These are phyloP conservation scores for Zosterops lateralis DNA, from an alignment of 2,113 vertebrate species.

Conservation along the genomic window DNA sequence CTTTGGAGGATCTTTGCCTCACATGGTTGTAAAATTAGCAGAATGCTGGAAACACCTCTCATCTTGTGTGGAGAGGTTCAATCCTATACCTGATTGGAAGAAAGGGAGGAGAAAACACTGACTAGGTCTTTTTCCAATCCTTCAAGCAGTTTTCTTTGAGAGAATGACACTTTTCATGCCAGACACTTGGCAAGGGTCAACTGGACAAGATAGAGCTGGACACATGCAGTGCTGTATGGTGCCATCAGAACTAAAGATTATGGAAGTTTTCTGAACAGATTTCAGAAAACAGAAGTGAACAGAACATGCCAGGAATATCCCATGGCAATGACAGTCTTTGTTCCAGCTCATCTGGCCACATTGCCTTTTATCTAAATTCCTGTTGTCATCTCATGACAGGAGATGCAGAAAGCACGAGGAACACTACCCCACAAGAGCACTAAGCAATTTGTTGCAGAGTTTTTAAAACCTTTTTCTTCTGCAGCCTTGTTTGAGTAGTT, in stretches of 20 bases:
- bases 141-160: background rate
- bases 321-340: background rate
- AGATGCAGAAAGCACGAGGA: background rate
- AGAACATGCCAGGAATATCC: background rate
- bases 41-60: background rate
- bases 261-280: background rate
- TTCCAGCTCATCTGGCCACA: rapidly evolving
- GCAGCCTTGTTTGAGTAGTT: background rate
- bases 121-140: background rate
- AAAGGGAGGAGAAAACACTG: background rate
- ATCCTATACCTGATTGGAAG: background rate
- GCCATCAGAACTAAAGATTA: background rate
- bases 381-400: background rate
- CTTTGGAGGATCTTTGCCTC: background rate
- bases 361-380: background rate
- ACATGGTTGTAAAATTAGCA: background rate
- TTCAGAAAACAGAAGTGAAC: background rate
- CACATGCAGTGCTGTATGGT: background rate
- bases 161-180: background rate
- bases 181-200: background rate
- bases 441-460: background rate
- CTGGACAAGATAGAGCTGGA: background rate
- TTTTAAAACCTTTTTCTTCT: background rate
- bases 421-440: background rate
- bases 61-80: background rate